A percentile compares a stretch with the other conserved stretches of the same genome.
These are phyloP conservation scores for Notechis scutatus DNA, from an alignment of 2,113 vertebrate genomes.

Conservation along the genomic window DNA sequence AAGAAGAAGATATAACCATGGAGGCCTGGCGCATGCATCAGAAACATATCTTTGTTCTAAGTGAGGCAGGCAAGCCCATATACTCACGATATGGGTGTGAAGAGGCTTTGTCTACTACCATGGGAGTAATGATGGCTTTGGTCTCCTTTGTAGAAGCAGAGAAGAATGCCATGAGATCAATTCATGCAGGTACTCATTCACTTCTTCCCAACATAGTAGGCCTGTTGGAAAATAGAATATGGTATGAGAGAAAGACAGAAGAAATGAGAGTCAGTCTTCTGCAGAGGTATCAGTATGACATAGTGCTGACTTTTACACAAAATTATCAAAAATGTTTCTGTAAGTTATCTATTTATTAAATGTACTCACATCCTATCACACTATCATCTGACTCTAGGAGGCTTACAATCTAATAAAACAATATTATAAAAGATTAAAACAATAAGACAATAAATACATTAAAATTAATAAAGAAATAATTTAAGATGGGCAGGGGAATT, in stretches of 20 bases:
- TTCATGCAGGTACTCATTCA: conserved; percentile 82
- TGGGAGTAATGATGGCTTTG: conserved; percentile 96
- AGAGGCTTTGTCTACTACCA: conserved; percentile 94
- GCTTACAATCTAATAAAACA: background rate
- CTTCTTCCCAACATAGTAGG: background rate
- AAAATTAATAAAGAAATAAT: background rate
- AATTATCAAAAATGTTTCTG: background rate
- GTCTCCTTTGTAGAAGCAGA: conserved; percentile 92
- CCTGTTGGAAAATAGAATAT: background rate
- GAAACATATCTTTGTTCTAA: conserved; percentile 95
- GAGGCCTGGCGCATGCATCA: conserved; percentile 88
- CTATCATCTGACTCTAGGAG: background rate
- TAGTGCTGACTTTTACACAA: background rate
- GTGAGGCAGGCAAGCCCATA: conserved; percentile 94
- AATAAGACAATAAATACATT: background rate
- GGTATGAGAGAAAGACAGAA: background rate
- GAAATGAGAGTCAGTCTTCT: background rate
- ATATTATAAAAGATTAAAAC: background rate
- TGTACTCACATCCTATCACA: background rate
- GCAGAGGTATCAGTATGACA: background rate
- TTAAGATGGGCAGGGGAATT: background rate
- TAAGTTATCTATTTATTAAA: background rate
- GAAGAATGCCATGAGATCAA: conserved; percentile 92
- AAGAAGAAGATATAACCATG: conserved; percentile 80
- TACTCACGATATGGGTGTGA: conserved; percentile 95